Percentiles rank a stretch among this genome's conserved stretches.
Conservation (phyloP, 2,888 invertebrate species). For the Abscondita cerata region DNA sequence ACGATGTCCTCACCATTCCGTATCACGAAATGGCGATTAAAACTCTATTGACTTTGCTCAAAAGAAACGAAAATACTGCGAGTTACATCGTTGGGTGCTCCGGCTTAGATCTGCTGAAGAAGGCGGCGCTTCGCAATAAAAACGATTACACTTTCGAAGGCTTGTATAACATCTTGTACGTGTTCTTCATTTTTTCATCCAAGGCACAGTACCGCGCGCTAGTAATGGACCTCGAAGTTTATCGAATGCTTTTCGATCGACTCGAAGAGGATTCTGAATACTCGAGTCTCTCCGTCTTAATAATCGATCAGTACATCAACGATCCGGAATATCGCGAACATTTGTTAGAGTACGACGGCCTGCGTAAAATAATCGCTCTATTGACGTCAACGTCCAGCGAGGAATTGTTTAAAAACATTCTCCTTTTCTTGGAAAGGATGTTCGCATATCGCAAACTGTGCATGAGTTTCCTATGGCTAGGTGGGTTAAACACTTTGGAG, state of each 20-base stretch:
- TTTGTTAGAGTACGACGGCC: constrained; percentile 19
- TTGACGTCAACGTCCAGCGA: constrained; percentile 17
- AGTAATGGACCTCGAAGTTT: constrained; percentile 13
- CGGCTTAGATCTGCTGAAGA: constrained; percentile 9
- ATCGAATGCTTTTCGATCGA: constrained; percentile 11
- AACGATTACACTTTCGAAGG: constrained; percentile 18
- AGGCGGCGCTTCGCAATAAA: constrained; percentile 6
- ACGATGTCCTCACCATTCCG: constrained; percentile 17
- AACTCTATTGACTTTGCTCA: constrained; percentile 17
- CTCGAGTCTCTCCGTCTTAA: constrained; percentile 12
- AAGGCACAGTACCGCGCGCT: not conserved
- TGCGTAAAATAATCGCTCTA: constrained; percentile 2
- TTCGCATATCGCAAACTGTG: constrained; percentile 44
- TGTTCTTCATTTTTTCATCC: constrained; percentile 15
- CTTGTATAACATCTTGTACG: constrained; percentile 8
- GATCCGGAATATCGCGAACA: constrained; percentile 20
- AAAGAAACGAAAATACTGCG: constrained; percentile 16
- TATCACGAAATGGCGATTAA: constrained; percentile 28
- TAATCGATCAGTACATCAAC: constrained; percentile 22
- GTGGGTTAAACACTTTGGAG: constrained; percentile 39
- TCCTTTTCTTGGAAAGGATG: constrained; percentile 46
- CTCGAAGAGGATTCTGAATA: constrained; percentile 12
- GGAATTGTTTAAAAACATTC: constrained; percentile 28
- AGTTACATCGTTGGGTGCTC: constrained; percentile 5
- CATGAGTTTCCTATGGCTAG: constrained; percentile 40